Base-by-base conservation (phyloP, 2,797 vertebrate species). In the Eleutherodactylus coqui region DNA sequence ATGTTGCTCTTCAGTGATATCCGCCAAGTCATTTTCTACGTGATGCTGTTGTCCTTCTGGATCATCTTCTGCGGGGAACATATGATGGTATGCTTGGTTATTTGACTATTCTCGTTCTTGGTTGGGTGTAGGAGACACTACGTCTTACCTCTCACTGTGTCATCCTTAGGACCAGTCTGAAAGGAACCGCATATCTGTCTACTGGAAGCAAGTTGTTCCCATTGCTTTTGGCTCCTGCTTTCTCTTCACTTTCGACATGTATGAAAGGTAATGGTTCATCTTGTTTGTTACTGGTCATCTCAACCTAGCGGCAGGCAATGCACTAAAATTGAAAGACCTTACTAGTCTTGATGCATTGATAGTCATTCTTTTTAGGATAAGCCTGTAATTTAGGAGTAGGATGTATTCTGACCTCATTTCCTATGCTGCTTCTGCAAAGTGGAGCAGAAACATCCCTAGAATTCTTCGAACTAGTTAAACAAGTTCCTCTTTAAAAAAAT, bases 41-140 rank as follows among this genome's bases (percentile, higher is more conserved):
- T 97, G 58, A 97, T 97, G 96, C 95, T 99, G 29, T 95, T 99
- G 19, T 99, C 97, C 0, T 99, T 99, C 89, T 99, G 98, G 98
- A 98, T 99, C 92, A 97, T 99, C 92, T 99, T 99, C 92, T 99
- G 98, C 0, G 98, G 98, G 27, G 98, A 99, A 92, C 98, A 99
- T 92, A 96, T 99, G 92, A 99, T 99, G 98, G 98, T 99, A 91
- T 53, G 94, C 64, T 34, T 21, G 29, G 45, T 10, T 11, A 13
- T 27, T 9, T 4, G 5, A 9, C 0, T 24, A 2, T 14, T 3
- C 72, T 47, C 0, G 6, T 36, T 10, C 10, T 19, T 69, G 32
- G 64, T 36, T 16, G 60, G 60, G 32, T 38, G 32, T 19, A 69
- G 9, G 34, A 43, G 19, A 11, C 8, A 1, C 21, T 73, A n/a